Evolutionary conservation across 2,113 vertebrate genomes (phyloP).

Genomic region (Isichthys henryi): DNA sequence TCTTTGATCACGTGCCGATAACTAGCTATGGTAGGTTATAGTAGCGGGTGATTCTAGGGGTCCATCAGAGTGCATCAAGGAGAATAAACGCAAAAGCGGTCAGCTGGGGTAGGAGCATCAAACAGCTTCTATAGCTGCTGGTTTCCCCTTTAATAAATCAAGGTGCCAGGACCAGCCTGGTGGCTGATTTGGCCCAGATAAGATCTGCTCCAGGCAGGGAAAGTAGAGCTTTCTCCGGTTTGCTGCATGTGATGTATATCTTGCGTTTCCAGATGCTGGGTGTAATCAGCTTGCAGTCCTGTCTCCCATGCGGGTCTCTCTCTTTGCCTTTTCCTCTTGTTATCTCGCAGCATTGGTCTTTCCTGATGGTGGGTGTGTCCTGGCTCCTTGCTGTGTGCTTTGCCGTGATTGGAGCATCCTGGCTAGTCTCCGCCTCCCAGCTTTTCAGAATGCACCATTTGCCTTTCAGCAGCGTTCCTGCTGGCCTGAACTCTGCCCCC

Average conservation of each 20-base stretch:
- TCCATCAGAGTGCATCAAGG: neutral
- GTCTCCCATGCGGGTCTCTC: neutral
- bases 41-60: neutral
- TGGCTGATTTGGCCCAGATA: conserved; percentile 3
- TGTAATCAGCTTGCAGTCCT: neutral
- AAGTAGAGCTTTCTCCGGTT: neutral
- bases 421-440: neutral
- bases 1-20: neutral
- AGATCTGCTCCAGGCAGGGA: neutral
- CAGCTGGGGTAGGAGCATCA: neutral
- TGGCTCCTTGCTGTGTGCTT: neutral
- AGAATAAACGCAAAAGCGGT: neutral
- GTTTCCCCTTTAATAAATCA: neutral
- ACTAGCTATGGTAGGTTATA: neutral
- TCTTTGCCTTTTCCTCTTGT: neutral
- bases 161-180: neutral
- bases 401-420: neutral
- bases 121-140: neutral
- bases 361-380: neutral
- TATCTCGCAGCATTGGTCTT: neutral
- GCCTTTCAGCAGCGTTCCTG: neutral
- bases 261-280: neutral
- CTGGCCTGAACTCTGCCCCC: neutral
- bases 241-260: neutral
- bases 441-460: neutral